Conservation (phyloP, 2,888 invertebrate species). For the Tromatobia lineatoria region DNA sequence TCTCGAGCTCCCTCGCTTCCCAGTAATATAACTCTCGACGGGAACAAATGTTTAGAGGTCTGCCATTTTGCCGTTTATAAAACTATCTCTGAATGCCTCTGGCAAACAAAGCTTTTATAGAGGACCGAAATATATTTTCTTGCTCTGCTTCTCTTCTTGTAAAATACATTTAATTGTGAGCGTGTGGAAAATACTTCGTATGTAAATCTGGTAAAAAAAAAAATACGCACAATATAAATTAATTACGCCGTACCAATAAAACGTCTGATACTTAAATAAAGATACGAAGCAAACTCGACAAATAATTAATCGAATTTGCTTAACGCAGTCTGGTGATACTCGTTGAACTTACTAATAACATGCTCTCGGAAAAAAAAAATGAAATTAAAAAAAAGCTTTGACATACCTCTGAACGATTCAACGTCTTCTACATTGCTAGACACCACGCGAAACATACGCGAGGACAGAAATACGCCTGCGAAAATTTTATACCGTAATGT, state of each 20-base stretch:
- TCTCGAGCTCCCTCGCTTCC: slow-evolving; percentile 38
- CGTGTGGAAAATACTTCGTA: not conserved
- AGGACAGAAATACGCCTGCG: not conserved
- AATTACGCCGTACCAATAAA: not conserved
- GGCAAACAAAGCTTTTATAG: slow-evolving; percentile 36
- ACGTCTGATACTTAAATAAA: not conserved
- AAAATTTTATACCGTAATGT: slow-evolving; percentile 7
- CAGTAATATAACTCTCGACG: slow-evolving; percentile 54
- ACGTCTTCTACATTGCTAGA: not conserved
- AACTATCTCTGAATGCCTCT: slow-evolving; percentile 49
- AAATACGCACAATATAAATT: not conserved
- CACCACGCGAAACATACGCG: not conserved
- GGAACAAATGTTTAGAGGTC: slow-evolving; percentile 47
- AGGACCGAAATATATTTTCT: slow-evolving; percentile 3
- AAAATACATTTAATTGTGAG: not conserved
- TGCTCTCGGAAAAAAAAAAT: not conserved
- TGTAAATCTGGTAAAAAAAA: not conserved
- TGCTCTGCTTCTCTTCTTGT: not conserved
- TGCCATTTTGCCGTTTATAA: slow-evolving; percentile 42
- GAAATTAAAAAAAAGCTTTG: not conserved
- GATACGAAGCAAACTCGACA: not conserved
- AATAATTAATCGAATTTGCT: not conserved
- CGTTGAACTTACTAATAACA: not conserved
- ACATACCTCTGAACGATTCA: not conserved
- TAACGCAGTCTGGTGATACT: not conserved